phyloP scores from a whole-genome alignment of 2,113 vertebrate species.

The Tragelaphus scriptus region DNA sequence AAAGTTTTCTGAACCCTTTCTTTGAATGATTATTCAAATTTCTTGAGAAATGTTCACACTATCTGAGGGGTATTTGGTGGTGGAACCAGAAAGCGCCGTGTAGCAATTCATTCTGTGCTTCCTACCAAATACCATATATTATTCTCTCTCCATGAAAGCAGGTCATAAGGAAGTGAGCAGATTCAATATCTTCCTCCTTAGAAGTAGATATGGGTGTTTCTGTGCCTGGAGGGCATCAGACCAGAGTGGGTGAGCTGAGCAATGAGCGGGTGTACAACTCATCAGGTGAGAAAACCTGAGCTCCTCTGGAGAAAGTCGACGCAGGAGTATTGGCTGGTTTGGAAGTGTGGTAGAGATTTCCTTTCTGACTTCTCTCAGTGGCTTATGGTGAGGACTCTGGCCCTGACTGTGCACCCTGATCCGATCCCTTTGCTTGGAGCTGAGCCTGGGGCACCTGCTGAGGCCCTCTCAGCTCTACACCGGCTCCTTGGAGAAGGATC shows the following conservation, averaged over 20 bases:
- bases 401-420: neutral
- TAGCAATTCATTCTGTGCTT: conserved; percentile 48
- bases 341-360: neutral
- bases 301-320: neutral
- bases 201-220: neutral
- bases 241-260: neutral
- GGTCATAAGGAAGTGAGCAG: conserved; percentile 31
- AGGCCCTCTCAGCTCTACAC: neutral
- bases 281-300: neutral
- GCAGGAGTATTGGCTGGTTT: neutral
- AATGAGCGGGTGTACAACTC: no score
- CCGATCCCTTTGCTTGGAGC: neutral
- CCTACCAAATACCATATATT: conserved; percentile 49
- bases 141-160: conserved; percentile 46
- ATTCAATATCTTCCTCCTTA: neutral
- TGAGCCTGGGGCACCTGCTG: neutral
- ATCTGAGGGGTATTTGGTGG: conserved; percentile 24
- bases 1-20: conserved; percentile 56
- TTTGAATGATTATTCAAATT: conserved; percentile 43
- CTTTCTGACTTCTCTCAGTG: neutral
- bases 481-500: conserved; percentile 37
- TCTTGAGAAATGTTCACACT: conserved; percentile 43
- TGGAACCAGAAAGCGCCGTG: conserved; percentile 46
- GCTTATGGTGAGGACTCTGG: neutral
- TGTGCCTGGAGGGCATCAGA: neutral